Base-by-base conservation (phyloP, 2,888 invertebrate species). In the Steinernema hermaphroditum region DNA sequence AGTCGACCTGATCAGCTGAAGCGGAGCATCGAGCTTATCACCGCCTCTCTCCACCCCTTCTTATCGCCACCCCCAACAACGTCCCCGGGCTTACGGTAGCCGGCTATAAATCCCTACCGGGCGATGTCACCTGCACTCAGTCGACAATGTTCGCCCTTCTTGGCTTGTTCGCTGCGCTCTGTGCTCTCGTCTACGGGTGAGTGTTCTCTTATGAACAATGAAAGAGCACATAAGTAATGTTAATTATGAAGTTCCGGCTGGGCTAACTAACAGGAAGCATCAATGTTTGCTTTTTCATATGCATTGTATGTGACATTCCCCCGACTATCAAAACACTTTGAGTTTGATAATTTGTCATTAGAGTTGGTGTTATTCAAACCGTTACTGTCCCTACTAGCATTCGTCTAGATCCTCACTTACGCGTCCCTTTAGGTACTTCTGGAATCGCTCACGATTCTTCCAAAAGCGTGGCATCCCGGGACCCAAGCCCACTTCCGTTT, bases 391-490 rank as follows among this genome's bases (percentile, higher is more conserved):
- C n/a, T n/a, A 46, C 46, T 2, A 46, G n/a, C 6, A 16, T 46
- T 2, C 43, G 43, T 12, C 43, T 14, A 46, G 14, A 54, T n/a
- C 2, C 70, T n/a, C 2, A 12, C 24, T 34, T n/a, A n/a, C 27
- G n/a, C n/a, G n/a, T n/a, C n/a, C n/a, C n/a, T n/a, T 27, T n/a
- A 68, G 62, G n/a, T 73, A 73, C 24, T 57, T 73, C 41, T 70
- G 70, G 70, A 68, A 73, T 49, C 68, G 73, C 24, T 70, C 69
- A n/a, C 44, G 34, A 49, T 73, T 54, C 68, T 73, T 73, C 50
- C n/a, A 32, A 4, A 71, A 70, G 32, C 73, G 73, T 9, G 70
- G 70, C 19, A 73, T 73, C 22, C 73, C 73, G n/a, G 54, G 54
- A 2, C 73, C 73, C n/a, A 54, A 70, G 68, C 54, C 57, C 0